Percentiles rank a stretch among this genome's conserved stretches.
phyloP scores from a whole-genome alignment of 2,888 invertebrate species.

The Leucoma salicis region DNA sequence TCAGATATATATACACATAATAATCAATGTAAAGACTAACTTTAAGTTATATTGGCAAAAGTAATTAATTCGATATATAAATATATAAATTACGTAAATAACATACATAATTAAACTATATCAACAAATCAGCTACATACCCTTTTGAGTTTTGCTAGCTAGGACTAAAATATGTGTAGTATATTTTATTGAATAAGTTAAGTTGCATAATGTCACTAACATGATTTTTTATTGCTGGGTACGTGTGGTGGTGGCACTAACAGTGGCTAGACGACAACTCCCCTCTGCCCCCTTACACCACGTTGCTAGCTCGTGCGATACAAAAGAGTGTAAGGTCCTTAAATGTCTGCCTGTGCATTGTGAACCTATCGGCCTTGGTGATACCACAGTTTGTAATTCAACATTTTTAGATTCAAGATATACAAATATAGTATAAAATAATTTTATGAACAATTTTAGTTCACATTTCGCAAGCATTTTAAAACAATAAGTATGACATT shows the following conservation, averaged over 20 bases:
- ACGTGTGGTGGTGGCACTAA: slow-evolving; percentile 63
- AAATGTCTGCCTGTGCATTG: slow-evolving; percentile 47
- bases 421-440: background rate
- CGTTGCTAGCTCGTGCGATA: slow-evolving; percentile 86
- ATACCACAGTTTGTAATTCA: background rate
- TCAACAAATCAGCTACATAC: too few species aligned
- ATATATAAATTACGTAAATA: too few species aligned
- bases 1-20: too few species aligned
- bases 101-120: too few species aligned
- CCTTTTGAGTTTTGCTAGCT: too few species aligned
- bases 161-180: too few species aligned
- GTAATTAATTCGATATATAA: too few species aligned
- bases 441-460: too few species aligned
- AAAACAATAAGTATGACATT: background rate
- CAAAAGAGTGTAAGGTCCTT: slow-evolving; percentile 85
- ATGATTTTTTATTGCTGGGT: slow-evolving; percentile 52
- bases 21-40: too few species aligned
- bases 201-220: slow-evolving; percentile 39
- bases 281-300: slow-evolving; percentile 85
- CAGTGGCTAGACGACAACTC: slow-evolving; percentile 91
- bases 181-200: background rate
- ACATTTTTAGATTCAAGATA: background rate
- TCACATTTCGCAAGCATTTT: background rate
- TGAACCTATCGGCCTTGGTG: slow-evolving; percentile 12
- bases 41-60: too few species aligned